Evolutionary conservation across 1,140 invertebrate genomes (phyloP).

Genomic region (Oscheius sp.): DNA sequence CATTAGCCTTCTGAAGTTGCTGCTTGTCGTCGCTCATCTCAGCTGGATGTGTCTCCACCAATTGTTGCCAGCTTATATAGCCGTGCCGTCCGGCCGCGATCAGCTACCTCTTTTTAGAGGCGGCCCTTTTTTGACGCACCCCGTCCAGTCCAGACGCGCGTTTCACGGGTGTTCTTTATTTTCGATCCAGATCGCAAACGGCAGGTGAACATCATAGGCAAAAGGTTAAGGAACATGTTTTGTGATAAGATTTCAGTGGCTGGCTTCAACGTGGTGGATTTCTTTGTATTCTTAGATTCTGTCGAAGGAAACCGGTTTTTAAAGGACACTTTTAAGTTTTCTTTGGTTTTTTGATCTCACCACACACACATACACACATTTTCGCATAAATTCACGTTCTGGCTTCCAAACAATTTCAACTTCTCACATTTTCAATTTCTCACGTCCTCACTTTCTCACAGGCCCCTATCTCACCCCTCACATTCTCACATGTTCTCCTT

Average conservation of each 20-base stretch:
- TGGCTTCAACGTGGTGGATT: background rate
- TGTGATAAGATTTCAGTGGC: background rate
- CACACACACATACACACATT: too few relatives aligned
- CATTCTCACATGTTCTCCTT: too few relatives aligned
- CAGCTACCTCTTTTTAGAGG: background rate
- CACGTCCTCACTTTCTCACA: too few relatives aligned
- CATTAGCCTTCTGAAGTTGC: conserved; percentile 9
- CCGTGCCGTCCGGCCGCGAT: background rate
- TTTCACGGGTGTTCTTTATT: background rate
- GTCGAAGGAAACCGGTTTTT: background rate
- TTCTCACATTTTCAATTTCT: too few relatives aligned
- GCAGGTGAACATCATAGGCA: background rate
- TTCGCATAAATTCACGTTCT: too few relatives aligned
- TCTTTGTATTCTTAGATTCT: background rate
- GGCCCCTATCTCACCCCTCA: too few relatives aligned
- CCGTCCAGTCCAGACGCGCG: conserved; percentile 2
- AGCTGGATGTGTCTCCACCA: background rate
- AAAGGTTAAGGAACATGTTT: background rate
- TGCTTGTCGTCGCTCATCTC: conserved; percentile 6
- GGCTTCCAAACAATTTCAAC: too few relatives aligned
- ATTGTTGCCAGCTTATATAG: background rate
- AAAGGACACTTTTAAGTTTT: background rate
- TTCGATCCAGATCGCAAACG: conserved; percentile 1
- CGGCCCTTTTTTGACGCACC: background rate
- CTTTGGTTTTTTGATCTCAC: too few relatives aligned